These are phyloP conservation scores for Philonicus albiceps DNA, from an alignment of 2,888 invertebrate species.

Conservation along the genomic window DNA sequence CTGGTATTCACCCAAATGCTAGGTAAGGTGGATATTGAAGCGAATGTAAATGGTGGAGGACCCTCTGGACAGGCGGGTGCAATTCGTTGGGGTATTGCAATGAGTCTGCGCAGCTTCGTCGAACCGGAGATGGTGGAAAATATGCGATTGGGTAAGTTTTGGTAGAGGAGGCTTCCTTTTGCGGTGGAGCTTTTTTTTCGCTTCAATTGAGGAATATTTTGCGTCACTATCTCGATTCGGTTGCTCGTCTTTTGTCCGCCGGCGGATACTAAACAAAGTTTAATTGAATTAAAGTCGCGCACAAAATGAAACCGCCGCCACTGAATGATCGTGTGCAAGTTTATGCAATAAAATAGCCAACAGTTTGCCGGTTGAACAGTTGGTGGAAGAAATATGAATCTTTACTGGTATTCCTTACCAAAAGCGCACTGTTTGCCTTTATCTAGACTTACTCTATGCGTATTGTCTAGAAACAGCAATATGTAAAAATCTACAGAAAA, in stretches of 20 bases:
- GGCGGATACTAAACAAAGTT: constrained; percentile 7
- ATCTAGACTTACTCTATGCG: no score
- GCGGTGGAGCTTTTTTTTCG: constrained; percentile 34
- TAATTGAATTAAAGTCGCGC: constrained; percentile 24
- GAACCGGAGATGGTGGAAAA: constrained; percentile 77
- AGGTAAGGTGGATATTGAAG: constrained; percentile 83
- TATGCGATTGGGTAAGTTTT: constrained; percentile 80
- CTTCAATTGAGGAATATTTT: constrained; percentile 26
- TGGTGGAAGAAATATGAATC: background rate
- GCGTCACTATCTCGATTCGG: constrained; percentile 17
- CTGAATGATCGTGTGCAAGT: background rate
- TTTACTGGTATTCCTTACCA: background rate
- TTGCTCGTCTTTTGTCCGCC: constrained; percentile 20
- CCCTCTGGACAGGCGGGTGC: constrained; percentile 86
- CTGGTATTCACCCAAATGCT: constrained; percentile 80
- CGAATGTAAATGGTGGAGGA: constrained; percentile 77
- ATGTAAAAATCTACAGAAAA: no score
- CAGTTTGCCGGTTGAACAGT: background rate
- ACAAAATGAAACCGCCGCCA: background rate
- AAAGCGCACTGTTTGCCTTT: background rate
- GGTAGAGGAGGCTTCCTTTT: constrained; percentile 44
- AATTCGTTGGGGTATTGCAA: constrained; percentile 86
- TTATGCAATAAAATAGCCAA: constrained; percentile 6
- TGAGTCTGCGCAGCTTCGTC: constrained; percentile 83
- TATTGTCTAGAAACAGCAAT: no score